Evolutionary conservation across 2,797 vertebrate genomes (phyloP).

Genomic region (Balearica regulorum): DNA sequence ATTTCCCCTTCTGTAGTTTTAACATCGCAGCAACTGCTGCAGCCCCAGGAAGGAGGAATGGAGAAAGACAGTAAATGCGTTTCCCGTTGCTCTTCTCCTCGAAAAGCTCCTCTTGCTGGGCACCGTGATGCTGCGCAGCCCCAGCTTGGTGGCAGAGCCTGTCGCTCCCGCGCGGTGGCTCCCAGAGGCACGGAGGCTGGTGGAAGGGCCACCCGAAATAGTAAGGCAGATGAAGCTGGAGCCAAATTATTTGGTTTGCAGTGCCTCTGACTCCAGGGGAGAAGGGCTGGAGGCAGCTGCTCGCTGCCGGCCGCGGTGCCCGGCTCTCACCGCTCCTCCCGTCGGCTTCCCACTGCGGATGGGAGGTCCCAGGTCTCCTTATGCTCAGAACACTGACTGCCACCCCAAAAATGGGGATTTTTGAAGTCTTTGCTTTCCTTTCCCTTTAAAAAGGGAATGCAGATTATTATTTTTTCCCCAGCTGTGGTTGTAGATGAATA

Average conservation of each 20-base stretch:
- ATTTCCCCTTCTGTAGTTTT: not conserved
- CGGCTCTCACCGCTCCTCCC: not conserved
- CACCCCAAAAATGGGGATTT: not conserved
- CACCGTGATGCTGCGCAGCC: not conserved
- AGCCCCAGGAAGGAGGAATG: not conserved
- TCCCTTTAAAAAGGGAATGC: not conserved
- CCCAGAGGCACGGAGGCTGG: not conserved
- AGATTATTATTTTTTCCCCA: not conserved
- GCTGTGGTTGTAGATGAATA: not conserved
- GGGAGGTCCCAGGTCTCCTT: not conserved
- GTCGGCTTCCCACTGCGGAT: not conserved
- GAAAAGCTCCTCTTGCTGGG: not conserved
- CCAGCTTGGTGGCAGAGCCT: not conserved
- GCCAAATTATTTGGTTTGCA: not conserved
- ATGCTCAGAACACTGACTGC: not conserved
- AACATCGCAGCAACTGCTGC: not conserved
- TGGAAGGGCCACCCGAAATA: not conserved
- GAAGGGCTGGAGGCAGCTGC: not conserved
- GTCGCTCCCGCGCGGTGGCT: accelerated
- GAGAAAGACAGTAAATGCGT: not conserved
- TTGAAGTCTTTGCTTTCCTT: not conserved
- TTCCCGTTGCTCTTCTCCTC: not conserved
- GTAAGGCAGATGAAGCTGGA: not conserved
- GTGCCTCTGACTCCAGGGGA: not conserved
- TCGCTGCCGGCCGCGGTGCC: accelerated